These are phyloP conservation scores for Dascillus cervinus DNA, from an alignment of 2,888 invertebrate genomes.

Conservation along the genomic window DNA sequence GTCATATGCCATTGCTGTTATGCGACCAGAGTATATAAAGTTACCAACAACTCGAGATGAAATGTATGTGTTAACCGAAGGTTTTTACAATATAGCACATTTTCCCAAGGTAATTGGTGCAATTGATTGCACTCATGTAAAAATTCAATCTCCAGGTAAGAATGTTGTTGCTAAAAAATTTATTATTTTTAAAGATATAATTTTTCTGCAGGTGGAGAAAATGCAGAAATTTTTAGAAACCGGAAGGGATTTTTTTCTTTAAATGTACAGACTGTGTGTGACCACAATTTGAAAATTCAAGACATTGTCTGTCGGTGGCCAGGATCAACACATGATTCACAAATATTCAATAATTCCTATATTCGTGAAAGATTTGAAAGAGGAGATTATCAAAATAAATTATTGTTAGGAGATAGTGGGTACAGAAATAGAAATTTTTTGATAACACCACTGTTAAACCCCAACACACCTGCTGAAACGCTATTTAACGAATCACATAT, in stretches of 20 bases:
- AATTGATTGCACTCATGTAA: constrained; percentile 10
- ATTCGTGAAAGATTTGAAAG: constrained; percentile 7
- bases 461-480: constrained; percentile 11
- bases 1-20: no score
- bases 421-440: constrained; percentile 22
- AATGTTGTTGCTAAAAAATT: no score
- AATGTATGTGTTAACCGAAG: not conserved
- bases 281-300: constrained; percentile 17
- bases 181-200: no score
- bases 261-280: constrained; percentile 23
- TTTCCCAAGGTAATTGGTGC: constrained; percentile 11
- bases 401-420: constrained; percentile 24
- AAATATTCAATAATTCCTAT: constrained; percentile 8
- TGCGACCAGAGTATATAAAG: constrained; percentile 4
- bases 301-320: constrained; percentile 26
- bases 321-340: constrained; percentile 14
- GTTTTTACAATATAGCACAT: constrained; percentile 9
- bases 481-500: constrained; percentile 22
- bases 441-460: constrained; percentile 20
- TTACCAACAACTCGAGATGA: constrained; percentile 7
- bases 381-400: constrained; percentile 10
- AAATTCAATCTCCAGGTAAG: constrained; percentile 8
- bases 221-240: constrained; percentile 25
- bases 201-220: constrained; percentile 15
- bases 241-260: constrained; percentile 23